phyloP scores from a whole-genome alignment of 2,888 invertebrate genomes.

The Chironomus tentans region DNA sequence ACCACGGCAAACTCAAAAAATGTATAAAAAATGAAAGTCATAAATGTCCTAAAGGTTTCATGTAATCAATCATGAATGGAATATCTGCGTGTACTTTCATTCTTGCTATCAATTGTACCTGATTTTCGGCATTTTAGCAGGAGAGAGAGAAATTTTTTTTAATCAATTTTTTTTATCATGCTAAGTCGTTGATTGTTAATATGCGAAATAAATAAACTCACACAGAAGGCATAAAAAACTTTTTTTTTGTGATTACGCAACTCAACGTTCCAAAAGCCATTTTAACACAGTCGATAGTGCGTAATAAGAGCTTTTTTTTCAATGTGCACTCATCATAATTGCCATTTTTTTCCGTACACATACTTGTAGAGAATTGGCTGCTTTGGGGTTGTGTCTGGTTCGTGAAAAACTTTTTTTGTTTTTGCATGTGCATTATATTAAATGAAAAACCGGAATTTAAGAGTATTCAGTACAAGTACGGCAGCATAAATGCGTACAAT shows the following conservation, averaged over 20 bases:
- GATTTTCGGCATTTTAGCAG: no score
- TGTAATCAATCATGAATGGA: no score
- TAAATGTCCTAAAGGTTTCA: no score
- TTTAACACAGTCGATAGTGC: slow-evolving; percentile 25
- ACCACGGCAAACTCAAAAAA: no score
- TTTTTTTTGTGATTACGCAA: slow-evolving; percentile 20
- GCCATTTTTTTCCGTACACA: background rate
- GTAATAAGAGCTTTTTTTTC: slow-evolving; percentile 23
- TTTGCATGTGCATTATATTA: background rate
- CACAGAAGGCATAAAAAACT: background rate
- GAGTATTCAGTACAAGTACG: background rate
- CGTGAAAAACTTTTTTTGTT: background rate
- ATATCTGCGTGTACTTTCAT: no score
- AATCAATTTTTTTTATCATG: no score
- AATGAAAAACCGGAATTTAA: slow-evolving; percentile 2
- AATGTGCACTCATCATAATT: slow-evolving; percentile 18
- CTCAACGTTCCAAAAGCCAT: background rate
- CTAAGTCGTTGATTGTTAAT: background rate
- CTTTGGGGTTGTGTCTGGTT: background rate
- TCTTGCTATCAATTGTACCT: no score
- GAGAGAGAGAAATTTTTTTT: no score
- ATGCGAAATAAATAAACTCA: background rate
- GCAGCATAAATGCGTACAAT: background rate
- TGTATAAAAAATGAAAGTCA: no score
- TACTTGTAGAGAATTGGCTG: background rate